Base-by-base conservation (phyloP, 1,140 invertebrate species). In the Belonocnema kinseyi region DNA sequence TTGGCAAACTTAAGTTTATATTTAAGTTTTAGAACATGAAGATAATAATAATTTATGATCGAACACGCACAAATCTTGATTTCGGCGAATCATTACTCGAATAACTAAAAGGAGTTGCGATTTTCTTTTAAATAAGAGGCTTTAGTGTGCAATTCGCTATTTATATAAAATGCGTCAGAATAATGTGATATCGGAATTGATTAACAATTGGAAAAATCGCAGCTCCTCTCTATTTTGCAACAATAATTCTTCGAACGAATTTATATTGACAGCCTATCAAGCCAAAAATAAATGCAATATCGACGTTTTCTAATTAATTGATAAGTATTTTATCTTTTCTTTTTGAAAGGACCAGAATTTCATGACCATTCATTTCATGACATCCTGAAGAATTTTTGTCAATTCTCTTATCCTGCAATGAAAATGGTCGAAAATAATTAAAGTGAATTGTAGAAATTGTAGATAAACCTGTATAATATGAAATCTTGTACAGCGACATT, bases 381-480 rank as follows among this genome's bases (percentile, higher is more conserved):
- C 26, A 40, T 33, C 19, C 40, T 33, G 6, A 40, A 56, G 21
- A 56, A 56, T 56, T 1, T 56, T 56, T 56, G 53, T 56, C 53
- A 1, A 66, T 66, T 66, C 7, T 46, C 40, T 46, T 10, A 6
- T 46, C 10, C 40, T 46, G 19, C 26, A 66, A 13, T 33, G 21
- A n/a, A 40, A 66, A 16, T 8, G 33, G 33, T 16, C 40, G 26
- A 40, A 46, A n/a, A 46, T 40, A 66, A n/a, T 33, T 13, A 33
- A 66, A 66, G 33, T 58, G 11, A 40, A 40, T 40, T 7, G 4
- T 66, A 66, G 61, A 66, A 7, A 40, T 66, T 66, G 61, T 66
- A 66, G 61, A 66, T 66, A 66, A 66, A 66, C 16, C 56, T 66
- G 61, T 66, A 66, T 66, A 66, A 66, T 66, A 66, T 33, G 61